Percentiles rank a stretch among this genome's conserved stretches.
phyloP scores from a whole-genome alignment of 2,888 invertebrate genomes.

The Hydropsyche betteni region DNA sequence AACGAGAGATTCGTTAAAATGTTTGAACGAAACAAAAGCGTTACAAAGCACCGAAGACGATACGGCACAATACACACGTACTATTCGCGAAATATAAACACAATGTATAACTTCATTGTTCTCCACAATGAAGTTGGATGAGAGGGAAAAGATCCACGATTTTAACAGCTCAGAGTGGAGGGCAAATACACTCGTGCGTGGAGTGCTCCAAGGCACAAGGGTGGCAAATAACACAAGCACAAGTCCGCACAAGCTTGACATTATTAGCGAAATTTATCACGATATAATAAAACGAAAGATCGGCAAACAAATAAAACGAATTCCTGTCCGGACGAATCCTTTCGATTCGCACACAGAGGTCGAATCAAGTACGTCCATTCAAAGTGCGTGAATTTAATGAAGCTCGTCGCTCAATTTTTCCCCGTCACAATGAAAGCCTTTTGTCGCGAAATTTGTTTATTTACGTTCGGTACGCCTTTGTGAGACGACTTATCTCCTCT shows the following conservation, averaged over 20 bases:
- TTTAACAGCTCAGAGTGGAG: conserved; percentile 27
- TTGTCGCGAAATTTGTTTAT: conserved; percentile 31
- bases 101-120: conserved; percentile 29
- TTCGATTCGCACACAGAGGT: neutral
- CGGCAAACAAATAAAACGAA: no score
- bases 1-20: no score
- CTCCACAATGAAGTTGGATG: conserved; percentile 10
- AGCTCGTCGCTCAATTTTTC: conserved; percentile 19
- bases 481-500: neutral
- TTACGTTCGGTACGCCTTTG: conserved; percentile 13
- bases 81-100: conserved; percentile 3
- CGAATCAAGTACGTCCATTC: conserved; percentile 7
- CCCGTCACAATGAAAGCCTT: conserved; percentile 15
- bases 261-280: neutral
- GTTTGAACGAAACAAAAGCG: no score
- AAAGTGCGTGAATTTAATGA: conserved; percentile 13
- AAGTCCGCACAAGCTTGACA: neutral
- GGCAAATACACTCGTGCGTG: conserved; percentile 28
- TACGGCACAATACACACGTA: neutral
- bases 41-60: no score
- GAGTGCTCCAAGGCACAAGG: neutral
- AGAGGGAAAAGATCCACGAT: conserved; percentile 25
- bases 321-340: no score
- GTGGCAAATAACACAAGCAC: neutral
- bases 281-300: neutral